phyloP scores from a whole-genome alignment of 2,888 invertebrate species.

The Gryllus longicercus region DNA sequence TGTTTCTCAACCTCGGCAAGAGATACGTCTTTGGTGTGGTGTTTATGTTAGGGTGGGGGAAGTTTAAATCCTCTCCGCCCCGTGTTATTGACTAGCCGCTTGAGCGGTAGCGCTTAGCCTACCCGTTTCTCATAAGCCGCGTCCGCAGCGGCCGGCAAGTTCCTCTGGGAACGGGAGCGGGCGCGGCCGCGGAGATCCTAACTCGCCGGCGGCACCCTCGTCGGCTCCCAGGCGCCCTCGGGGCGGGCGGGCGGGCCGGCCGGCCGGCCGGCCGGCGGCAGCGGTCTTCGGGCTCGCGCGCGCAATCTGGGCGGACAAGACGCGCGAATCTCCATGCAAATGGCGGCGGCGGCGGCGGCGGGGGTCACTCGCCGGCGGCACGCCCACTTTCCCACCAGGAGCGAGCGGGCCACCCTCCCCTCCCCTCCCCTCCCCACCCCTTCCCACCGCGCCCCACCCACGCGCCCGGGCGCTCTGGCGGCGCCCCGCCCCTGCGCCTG shows the following conservation, averaged over 20 bases:
- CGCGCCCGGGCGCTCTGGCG: not conserved
- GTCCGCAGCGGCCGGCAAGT: too few species aligned
- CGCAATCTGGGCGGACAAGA: not conserved
- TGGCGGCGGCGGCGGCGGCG: not conserved
- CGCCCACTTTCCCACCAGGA: not conserved
- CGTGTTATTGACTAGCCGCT: too few species aligned
- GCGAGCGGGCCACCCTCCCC: not conserved
- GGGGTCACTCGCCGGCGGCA: not conserved
- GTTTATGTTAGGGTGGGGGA: too few species aligned
- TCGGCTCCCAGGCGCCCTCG: not conserved
- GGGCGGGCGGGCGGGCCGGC: too few species aligned
- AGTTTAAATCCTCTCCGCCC: too few species aligned
- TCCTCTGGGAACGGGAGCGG: too few species aligned
- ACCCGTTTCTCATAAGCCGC: too few species aligned
- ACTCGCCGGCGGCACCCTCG: not conserved
- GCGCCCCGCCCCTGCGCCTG: not conserved
- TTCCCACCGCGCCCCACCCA: not conserved
- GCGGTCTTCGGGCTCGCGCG: not conserved
- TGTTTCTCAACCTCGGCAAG: too few species aligned
- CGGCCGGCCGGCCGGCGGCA: not conserved
- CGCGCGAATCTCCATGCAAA: conserved; percentile 11
- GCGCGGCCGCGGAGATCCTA: too few species aligned
- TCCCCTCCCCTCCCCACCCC: not conserved
- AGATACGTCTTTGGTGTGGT: too few species aligned
- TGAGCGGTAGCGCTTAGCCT: too few species aligned